A percentile compares a stretch with the other conserved stretches of the same genome.
Conservation (phyloP, 2,888 invertebrate species). For the Anoncus sp. region DNA sequence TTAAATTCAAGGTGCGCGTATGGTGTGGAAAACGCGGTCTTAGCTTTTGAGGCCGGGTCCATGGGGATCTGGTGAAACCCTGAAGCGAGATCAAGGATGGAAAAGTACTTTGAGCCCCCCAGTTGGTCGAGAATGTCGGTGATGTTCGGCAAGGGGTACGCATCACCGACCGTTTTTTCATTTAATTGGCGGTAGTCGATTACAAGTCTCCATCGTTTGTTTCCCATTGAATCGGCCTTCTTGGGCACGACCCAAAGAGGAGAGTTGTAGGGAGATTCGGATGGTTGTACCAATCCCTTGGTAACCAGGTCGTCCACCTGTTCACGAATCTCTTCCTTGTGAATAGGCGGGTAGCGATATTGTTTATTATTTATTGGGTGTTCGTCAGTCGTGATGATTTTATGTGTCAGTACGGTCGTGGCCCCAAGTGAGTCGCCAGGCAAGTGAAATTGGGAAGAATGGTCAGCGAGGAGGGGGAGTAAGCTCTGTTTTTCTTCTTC, state of each 20-base stretch:
- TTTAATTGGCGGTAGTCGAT: conserved; percentile 60
- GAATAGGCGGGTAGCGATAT: conserved; percentile 57
- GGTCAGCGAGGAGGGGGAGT: too few relatives aligned
- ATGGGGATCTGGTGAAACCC: conserved; percentile 72
- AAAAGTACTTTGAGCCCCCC: conserved; percentile 68
- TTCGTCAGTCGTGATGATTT: conserved; percentile 34
- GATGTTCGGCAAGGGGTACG: conserved; percentile 68
- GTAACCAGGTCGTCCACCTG: conserved; percentile 48
- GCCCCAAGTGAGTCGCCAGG: too few relatives aligned
- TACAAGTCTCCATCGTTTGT: conserved; percentile 57
- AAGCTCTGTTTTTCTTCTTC: too few relatives aligned
- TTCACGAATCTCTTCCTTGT: conserved; percentile 54
- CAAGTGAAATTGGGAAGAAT: background rate
- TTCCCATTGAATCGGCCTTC: conserved; percentile 60
- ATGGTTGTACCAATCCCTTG: conserved; percentile 50
- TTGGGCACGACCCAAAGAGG: conserved; percentile 66
- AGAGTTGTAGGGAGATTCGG: conserved; percentile 52
- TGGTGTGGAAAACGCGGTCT: conserved; percentile 68
- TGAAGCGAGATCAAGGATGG: conserved; percentile 70
- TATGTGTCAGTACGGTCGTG: background rate
- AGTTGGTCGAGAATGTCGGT: conserved; percentile 70
- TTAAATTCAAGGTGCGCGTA: conserved; percentile 68
- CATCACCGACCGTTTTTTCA: conserved; percentile 59
- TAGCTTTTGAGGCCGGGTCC: conserved; percentile 52
- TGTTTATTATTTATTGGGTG: conserved; percentile 52